Percentiles rank a stretch among this genome's conserved stretches.
These are phyloP conservation scores for Chrysocyon brachyurus DNA, from an alignment of 2,797 vertebrate species.

Conservation along the genomic window DNA sequence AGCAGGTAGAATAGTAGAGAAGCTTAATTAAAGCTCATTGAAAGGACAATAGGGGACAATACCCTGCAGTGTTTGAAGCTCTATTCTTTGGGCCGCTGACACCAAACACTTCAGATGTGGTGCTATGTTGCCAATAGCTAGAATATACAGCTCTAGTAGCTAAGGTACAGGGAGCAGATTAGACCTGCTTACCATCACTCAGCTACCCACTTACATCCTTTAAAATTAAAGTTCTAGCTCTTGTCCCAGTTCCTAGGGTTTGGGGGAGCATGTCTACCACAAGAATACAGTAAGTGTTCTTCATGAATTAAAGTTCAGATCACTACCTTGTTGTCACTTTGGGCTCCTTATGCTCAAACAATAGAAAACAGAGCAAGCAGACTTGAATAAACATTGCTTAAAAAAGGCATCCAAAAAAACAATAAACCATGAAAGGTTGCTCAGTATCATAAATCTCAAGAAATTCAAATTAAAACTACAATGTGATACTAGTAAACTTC, in stretches of 20 bases:
- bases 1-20: not conserved
- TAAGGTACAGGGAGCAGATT: not conserved
- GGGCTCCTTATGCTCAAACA: not conserved
- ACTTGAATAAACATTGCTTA: not conserved
- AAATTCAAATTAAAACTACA: not conserved
- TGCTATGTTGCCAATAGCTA: not conserved
- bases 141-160: not conserved
- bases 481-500: not conserved
- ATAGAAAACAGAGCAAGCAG: not conserved
- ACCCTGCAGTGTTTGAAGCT: not conserved
- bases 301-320: not conserved
- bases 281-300: not conserved
- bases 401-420: not conserved
- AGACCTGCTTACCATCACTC: not conserved
- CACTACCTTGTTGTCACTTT: not conserved
- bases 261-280: not conserved
- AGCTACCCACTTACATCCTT: not conserved
- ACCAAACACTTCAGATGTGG: fast-evolving
- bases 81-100: not conserved
- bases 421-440: not conserved
- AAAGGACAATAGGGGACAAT: not conserved
- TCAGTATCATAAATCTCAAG: not conserved
- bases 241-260: not conserved
- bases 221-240: not conserved
- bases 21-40: not conserved